Evolutionary conservation across 2,113 vertebrate species (phyloP).

Genomic region (Eira barbara): DNA sequence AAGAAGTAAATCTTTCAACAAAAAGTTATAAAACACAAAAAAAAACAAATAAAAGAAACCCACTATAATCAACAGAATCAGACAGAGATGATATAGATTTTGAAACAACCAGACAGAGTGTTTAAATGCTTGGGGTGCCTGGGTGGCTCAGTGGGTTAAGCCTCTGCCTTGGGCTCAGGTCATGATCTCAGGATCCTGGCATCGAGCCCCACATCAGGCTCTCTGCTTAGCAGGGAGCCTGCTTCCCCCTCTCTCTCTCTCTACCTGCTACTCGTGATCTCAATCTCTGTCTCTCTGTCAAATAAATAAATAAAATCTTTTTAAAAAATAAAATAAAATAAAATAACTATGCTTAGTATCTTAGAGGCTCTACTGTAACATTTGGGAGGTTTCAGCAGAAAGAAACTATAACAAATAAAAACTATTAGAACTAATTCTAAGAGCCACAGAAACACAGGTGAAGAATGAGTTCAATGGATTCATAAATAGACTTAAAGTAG

Average conservation of each 20-base stretch:
- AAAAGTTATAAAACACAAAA: not conserved
- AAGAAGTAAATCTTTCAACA: not conserved
- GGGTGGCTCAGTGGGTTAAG: too few species aligned
- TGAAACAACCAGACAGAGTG: not conserved
- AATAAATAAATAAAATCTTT: too few species aligned
- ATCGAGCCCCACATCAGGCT: too few species aligned
- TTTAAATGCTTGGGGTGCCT: not conserved
- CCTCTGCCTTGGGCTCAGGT: too few species aligned
- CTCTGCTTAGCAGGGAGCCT: too few species aligned
- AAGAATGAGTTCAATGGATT: not conserved
- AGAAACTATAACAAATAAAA: not conserved
- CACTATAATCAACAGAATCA: not conserved
- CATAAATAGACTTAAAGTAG: not conserved
- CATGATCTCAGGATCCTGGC: too few species aligned
- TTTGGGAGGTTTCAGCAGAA: not conserved
- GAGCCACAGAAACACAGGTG: not conserved
- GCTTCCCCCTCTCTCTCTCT: too few species aligned
- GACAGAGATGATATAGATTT: not conserved
- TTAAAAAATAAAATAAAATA: too few species aligned
- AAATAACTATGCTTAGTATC: not conserved
- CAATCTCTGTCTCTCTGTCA: too few species aligned
- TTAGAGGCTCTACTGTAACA: not conserved
- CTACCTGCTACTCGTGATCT: too few species aligned
- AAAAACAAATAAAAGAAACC: not conserved
- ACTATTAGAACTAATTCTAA: not conserved